A percentile compares a stretch with the other conserved stretches of the same genome.
These are phyloP conservation scores for Melanaphis sacchari DNA, from an alignment of 1,140 invertebrate genomes.

Conservation along the genomic window DNA sequence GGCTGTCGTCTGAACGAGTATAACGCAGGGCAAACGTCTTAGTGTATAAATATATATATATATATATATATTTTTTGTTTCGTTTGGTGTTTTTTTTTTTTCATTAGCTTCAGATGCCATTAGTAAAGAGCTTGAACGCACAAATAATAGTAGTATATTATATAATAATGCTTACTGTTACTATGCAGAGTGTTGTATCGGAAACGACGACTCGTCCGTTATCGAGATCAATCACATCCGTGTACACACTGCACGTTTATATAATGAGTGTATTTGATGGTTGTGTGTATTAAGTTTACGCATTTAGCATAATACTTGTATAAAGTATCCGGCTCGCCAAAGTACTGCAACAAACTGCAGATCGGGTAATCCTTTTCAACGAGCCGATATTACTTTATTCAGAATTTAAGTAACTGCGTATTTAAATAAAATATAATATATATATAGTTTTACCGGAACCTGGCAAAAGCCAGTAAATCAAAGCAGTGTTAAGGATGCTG, in stretches of 20 bases:
- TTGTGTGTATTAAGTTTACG: background rate
- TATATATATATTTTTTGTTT: too few species aligned
- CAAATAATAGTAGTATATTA: background rate
- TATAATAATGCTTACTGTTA: background rate
- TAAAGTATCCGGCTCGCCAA: background rate
- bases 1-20: conserved; percentile 21
- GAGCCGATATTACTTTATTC: background rate
- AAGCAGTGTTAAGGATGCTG: background rate
- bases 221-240: conserved; percentile 13
- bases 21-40: background rate
- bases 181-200: background rate
- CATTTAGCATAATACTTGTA: background rate
- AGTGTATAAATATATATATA: too few species aligned
- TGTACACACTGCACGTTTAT: background rate
- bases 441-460: background rate
- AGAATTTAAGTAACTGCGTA: background rate
- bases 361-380: background rate
- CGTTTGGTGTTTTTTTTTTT: conserved; percentile 5
- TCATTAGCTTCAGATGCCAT: conserved; percentile 1
- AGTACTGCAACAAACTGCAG: conserved; percentile 4
- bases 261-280: background rate
- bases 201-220: background rate
- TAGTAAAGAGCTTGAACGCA: background rate
- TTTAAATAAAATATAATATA: background rate
- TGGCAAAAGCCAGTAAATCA: conserved; percentile 36